These are phyloP conservation scores for Cygnus buccinator DNA, from an alignment of 2,113 vertebrate species.

Conservation along the genomic window DNA sequence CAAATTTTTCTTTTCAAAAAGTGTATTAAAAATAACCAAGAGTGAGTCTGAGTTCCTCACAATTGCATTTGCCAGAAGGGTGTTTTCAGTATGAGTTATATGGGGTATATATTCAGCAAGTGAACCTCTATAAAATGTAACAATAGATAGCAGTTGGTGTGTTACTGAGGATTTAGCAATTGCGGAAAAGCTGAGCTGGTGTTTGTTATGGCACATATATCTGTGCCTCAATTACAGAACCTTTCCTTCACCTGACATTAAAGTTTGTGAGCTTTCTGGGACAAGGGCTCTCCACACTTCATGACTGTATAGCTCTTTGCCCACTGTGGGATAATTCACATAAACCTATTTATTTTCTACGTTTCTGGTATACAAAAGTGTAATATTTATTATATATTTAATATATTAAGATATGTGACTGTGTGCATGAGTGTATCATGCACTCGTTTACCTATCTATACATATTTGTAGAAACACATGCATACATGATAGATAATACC, in stretches of 20 bases:
- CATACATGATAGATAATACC: neutral
- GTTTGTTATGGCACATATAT: neutral
- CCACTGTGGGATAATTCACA: neutral
- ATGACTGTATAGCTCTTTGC: neutral
- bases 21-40: neutral
- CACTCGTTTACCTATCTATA: neutral
- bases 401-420: neutral
- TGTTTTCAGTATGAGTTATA: neutral
- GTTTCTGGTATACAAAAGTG: neutral
- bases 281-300: neutral
- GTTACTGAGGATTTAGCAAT: neutral
- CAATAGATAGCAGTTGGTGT: neutral
- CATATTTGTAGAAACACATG: neutral
- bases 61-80: neutral
- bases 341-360: neutral
- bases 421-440: neutral
- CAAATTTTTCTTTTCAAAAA: neutral
- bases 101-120: neutral
- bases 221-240: neutral
- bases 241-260: neutral
- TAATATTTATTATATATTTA: neutral
- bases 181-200: neutral
- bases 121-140: fast-evolving
- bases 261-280: neutral
- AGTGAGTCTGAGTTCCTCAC: neutral